Conservation (phyloP, 2,113 vertebrate genomes). For the Cygnus atratus region DNA sequence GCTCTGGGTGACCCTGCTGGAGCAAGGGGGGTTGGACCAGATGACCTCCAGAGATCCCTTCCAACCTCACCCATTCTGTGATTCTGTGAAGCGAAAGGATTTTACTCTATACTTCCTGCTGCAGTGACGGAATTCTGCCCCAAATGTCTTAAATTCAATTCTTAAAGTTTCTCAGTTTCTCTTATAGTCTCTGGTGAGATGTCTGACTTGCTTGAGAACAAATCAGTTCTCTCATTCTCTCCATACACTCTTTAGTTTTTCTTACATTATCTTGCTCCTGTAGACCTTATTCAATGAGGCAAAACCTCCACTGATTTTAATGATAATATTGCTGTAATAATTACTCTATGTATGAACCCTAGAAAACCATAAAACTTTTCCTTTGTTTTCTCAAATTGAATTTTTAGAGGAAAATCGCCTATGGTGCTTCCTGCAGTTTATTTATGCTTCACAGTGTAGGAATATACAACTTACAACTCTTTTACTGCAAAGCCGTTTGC, state of each 20-base stretch:
- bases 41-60: not conserved
- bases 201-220: not conserved
- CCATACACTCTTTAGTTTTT: not conserved
- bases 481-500: not conserved
- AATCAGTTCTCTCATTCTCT: not conserved
- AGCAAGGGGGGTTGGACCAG: not conserved
- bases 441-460: not conserved
- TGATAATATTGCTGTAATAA: not conserved
- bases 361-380: not conserved
- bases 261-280: not conserved
- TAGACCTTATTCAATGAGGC: not conserved
- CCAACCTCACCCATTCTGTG: not conserved
- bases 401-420: slow-evolving; percentile 6
- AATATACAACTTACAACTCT: not conserved
- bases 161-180: not conserved
- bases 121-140: not conserved
- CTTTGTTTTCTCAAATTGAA: not conserved
- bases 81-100: not conserved
- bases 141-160: not conserved
- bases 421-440: not conserved
- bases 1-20: not conserved
- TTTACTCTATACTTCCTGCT: not conserved
- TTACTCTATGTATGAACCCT: not conserved
- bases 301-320: slow-evolving; percentile 30
- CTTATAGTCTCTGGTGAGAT: not conserved